A percentile compares a stretch with the other conserved stretches of the same genome.
phyloP scores from a whole-genome alignment of 2,888 invertebrate genomes.

The Scaptomyza cyrtandrae region DNA sequence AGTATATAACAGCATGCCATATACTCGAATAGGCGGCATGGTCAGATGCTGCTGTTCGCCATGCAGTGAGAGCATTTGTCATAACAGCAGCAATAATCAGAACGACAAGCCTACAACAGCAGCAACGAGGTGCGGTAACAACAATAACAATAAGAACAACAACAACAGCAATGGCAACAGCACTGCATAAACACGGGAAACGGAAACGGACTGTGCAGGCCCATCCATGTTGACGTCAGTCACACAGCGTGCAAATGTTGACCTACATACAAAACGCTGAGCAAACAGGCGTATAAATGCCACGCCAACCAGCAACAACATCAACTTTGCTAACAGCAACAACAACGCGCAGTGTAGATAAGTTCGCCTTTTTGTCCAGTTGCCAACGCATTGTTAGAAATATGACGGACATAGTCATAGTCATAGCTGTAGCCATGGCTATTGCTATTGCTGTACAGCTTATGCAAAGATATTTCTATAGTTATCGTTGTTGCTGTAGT shows the following conservation, averaged over 20 bases:
- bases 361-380: slow-evolving; percentile 59
- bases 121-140: slow-evolving; percentile 54
- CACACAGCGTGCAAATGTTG: slow-evolving; percentile 77
- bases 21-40: slow-evolving; percentile 31
- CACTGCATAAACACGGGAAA: slow-evolving; percentile 58
- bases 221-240: slow-evolving; percentile 77
- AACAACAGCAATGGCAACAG: slow-evolving; percentile 26
- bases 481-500: slow-evolving; percentile 19
- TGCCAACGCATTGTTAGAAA: slow-evolving; percentile 74
- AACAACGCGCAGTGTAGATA: slow-evolving; percentile 55
- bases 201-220: slow-evolving; percentile 69
- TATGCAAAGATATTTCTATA: slow-evolving; percentile 3
- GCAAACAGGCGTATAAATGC: slow-evolving; percentile 78
- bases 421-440: slow-evolving; percentile 27
- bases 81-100: slow-evolving; percentile 70
- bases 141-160: slow-evolving; percentile 41
- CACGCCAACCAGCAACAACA: slow-evolving; percentile 59
- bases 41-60: slow-evolving; percentile 62
- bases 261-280: slow-evolving; percentile 76
- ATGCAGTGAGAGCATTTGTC: slow-evolving; percentile 61
- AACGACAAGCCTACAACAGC: slow-evolving; percentile 54
- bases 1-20: slow-evolving; percentile 30
- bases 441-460: slow-evolving; percentile 1
- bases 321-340: slow-evolving; percentile 30
- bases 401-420: slow-evolving; percentile 60